phyloP scores from a whole-genome alignment of 2,888 invertebrate species.

The Ophraella communa region DNA sequence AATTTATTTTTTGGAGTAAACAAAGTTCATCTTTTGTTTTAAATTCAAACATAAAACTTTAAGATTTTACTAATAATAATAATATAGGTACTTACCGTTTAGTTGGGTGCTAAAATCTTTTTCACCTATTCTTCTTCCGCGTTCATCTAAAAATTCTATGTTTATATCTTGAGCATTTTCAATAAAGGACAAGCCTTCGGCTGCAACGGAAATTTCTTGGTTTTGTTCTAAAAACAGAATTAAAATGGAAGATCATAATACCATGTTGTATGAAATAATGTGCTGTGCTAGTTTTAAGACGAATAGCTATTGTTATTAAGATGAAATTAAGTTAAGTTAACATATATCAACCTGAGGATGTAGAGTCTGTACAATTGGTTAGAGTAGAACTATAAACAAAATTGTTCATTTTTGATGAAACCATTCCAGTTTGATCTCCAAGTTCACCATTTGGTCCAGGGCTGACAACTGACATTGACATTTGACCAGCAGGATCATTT shows the following conservation, averaged over 20 bases:
- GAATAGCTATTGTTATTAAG: too few relatives aligned
- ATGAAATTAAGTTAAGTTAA: too few relatives aligned
- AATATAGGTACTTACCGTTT: slow-evolving; percentile 14
- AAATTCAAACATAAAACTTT: too few relatives aligned
- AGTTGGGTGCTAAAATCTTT: slow-evolving; percentile 33
- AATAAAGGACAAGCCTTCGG: slow-evolving; percentile 18
- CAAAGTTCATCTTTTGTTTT: too few relatives aligned
- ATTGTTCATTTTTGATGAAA: slow-evolving; percentile 30
- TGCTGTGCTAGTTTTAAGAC: too few relatives aligned
- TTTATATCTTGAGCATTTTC: slow-evolving; percentile 30
- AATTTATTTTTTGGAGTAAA: too few relatives aligned
- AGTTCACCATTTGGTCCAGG: slow-evolving; percentile 52
- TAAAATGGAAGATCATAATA: background rate
- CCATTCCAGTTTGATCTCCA: slow-evolving; percentile 28
- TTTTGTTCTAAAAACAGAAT: background rate
- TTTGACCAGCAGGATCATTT: slow-evolving; percentile 50
- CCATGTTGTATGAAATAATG: background rate
- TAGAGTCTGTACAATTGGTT: slow-evolving; percentile 25
- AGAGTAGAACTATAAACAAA: slow-evolving; percentile 40
- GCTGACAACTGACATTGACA: slow-evolving; percentile 57
- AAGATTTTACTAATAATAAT: too few relatives aligned
- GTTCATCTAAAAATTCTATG: slow-evolving; percentile 42
- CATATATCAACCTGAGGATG: slow-evolving; percentile 8
- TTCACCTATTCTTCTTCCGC: slow-evolving; percentile 29
- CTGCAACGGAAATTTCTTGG: slow-evolving; percentile 14